Percentiles rank a stretch among this genome's conserved stretches.
These are phyloP conservation scores for Parauchenoglanis punctatus DNA, from an alignment of 2,797 vertebrate species.

Conservation along the genomic window DNA sequence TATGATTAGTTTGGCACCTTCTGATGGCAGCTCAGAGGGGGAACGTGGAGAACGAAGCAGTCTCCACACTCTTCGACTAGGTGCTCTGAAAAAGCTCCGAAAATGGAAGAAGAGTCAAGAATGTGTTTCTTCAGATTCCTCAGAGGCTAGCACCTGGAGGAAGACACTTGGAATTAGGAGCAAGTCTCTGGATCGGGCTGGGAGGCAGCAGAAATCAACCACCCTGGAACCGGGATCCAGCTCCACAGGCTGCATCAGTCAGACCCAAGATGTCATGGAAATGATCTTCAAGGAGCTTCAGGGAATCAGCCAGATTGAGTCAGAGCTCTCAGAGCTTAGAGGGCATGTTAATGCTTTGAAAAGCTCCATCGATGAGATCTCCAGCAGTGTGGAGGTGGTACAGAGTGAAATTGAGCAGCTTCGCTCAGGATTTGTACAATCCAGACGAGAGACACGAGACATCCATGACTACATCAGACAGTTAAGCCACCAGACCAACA, in stretches of 20 bases:
- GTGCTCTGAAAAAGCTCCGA: conserved; percentile 90
- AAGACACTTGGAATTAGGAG: conserved; percentile 94
- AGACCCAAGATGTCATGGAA: conserved; percentile 99
- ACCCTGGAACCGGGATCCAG: conserved; percentile 92
- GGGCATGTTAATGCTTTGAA: conserved; percentile 97
- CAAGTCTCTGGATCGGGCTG: conserved; percentile 94
- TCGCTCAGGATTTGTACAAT: conserved; percentile 94
- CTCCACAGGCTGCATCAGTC: conserved; percentile 94
- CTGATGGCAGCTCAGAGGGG: conserved; percentile 95
- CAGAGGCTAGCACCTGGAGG: conserved; percentile 91
- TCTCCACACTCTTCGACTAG: conserved; percentile 89
- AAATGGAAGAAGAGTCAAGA: conserved; percentile 99
- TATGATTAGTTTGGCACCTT: conserved; percentile 92
- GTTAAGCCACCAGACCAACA: conserved; percentile 89
- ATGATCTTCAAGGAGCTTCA: conserved; percentile 99
- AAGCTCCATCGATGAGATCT: conserved; percentile 98
- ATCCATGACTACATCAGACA: conserved; percentile 98
- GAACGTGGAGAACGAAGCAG: conserved; percentile 87
- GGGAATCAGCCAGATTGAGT: conserved; percentile 98
- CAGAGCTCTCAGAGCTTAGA: conserved; percentile 93
- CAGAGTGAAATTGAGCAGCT: conserved; percentile 98
- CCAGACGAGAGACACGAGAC: conserved; percentile 93
- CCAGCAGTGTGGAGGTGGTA: conserved; percentile 97
- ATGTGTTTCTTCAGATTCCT: conserved; percentile 92
- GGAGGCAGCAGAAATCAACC: conserved; percentile 86